A percentile compares a stretch with the other conserved stretches of the same genome.
Conservation (phyloP, 2,888 invertebrate genomes). For the Frankliniella fusca region DNA sequence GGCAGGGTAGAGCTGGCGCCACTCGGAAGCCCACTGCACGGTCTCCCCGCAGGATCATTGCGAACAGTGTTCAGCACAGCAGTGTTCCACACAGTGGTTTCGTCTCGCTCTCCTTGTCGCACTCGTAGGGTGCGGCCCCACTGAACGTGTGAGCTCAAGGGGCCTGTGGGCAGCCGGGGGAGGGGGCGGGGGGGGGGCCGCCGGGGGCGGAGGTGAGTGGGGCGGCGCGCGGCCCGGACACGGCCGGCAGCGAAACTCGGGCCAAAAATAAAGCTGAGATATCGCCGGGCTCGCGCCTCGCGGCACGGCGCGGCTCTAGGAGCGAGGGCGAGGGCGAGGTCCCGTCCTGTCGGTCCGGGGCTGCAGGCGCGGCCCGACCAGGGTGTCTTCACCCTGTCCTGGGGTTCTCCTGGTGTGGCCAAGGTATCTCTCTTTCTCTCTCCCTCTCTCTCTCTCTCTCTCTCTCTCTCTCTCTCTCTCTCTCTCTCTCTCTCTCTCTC, state of each 20-base stretch:
- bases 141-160: neutral
- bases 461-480: no score
- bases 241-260: neutral
- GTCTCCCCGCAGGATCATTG: no score
- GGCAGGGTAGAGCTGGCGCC: no score
- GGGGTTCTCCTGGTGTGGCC: neutral
- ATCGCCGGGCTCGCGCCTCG: conserved; percentile 8
- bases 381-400: neutral
- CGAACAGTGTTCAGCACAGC: no score
- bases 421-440: neutral
- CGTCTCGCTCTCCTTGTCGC: no score
- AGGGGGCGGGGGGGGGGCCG: neutral
- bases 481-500: no score
- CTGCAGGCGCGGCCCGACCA: no score
- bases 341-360: no score
- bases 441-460: no score
- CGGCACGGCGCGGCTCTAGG: conserved; percentile 28
- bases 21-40: no score
- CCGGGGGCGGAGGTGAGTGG: neutral
- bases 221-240: neutral
- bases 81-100: no score
- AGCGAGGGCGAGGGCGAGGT: conserved; percentile 34
- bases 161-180: neutral
- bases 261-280: conserved; percentile 6
- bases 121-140: no score